A percentile compares a stretch with the other conserved stretches of the same genome.
phyloP scores from a whole-genome alignment of 2,797 vertebrate genomes.

The Sandelia bainsii region DNA sequence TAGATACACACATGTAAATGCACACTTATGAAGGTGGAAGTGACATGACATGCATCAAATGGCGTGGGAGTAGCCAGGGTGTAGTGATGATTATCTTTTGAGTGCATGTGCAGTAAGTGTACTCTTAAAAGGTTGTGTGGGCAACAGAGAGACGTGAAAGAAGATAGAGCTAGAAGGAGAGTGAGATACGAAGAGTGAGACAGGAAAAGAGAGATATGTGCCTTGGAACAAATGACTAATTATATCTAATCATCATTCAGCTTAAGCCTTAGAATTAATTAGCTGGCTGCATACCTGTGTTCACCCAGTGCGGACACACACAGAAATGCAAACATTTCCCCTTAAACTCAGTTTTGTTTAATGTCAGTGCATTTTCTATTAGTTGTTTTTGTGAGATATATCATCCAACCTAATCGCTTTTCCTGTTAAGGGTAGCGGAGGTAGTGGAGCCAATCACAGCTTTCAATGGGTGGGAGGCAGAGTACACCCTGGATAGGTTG shows the following conservation, averaged over 20 bases:
- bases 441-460: too few species aligned
- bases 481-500: too few species aligned
- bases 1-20: slow-evolving; percentile 13
- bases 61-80: not conserved
- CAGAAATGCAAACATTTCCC: slow-evolving; percentile 3
- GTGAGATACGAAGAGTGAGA: not conserved
- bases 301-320: slow-evolving; percentile 12
- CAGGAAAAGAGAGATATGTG: slow-evolving; percentile 22
- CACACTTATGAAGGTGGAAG: not conserved
- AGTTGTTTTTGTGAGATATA: too few species aligned
- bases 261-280: slow-evolving; percentile 80
- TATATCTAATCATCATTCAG: slow-evolving; percentile 76
- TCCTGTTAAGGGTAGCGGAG: too few species aligned
- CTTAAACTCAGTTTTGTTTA: not conserved
- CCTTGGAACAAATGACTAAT: slow-evolving; percentile 73
- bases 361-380: not conserved
- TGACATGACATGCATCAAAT: not conserved
- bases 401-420: too few species aligned
- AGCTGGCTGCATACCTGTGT: slow-evolving; percentile 70
- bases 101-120: not conserved
- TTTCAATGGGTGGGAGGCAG: too few species aligned
- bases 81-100: slow-evolving; percentile 1
- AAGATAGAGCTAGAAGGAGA: not conserved
- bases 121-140: not conserved
- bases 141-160: not conserved